phyloP scores from a whole-genome alignment of 2,888 invertebrate genomes.

The Lamellibrachia columna region DNA sequence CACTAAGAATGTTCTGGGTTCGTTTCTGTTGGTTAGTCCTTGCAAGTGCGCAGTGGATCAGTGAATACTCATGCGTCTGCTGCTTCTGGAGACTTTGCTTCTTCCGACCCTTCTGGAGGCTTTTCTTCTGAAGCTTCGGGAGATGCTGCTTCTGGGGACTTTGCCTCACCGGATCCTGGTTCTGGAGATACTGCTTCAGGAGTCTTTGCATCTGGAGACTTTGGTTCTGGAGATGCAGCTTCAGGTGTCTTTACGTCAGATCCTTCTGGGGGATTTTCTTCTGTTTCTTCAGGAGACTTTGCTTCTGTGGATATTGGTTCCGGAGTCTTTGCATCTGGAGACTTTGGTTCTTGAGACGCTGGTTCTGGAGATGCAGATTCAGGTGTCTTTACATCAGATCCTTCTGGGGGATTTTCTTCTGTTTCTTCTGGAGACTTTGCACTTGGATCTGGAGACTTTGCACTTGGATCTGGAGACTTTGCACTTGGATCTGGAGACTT shows the following conservation, averaged over 20 bases:
- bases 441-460: not conserved
- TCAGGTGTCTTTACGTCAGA: not conserved
- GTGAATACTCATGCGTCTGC: not conserved
- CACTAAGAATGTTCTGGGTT: too few species aligned
- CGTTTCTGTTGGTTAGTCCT: too few species aligned
- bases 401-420: too few species aligned
- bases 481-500: not conserved
- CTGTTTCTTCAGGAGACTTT: too few species aligned
- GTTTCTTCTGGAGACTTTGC: too few species aligned
- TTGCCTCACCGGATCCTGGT: not conserved
- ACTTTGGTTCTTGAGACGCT: not conserved
- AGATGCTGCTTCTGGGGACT: not conserved
- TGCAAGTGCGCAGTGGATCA: not conserved
- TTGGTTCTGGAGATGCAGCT: not conserved
- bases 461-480: too few species aligned
- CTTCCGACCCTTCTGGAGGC: not conserved
- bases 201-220: not conserved
- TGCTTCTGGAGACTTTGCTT: not conserved
- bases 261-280: too few species aligned
- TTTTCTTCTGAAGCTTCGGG: not conserved
- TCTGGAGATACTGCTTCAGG: not conserved
- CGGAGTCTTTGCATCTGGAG: not conserved
- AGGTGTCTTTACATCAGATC: not conserved
- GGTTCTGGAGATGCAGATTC: not conserved
- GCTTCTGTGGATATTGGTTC: not conserved